Evolutionary conservation across 2,113 vertebrate species (phyloP), one percentile per base, ranked within the genome.

Genomic region (Xenopus borealis): DNA sequence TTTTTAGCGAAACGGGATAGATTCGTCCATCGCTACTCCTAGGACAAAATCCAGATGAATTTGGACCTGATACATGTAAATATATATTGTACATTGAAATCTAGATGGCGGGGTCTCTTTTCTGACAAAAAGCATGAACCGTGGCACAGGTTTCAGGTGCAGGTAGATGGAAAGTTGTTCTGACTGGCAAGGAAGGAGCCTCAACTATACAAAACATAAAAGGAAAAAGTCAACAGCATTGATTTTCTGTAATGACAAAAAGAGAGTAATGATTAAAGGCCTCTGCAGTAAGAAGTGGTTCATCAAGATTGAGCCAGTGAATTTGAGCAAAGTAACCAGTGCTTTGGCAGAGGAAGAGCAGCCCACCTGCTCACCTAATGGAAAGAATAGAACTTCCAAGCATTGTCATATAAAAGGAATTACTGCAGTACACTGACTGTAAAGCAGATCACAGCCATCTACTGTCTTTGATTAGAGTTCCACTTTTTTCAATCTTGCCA

Each of bases 251-350:
- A 70, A 70, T 77, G 27, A 57, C 61, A 19, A 20, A 27, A 69
- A 77, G 50, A 57, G 66, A 64, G 63, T 33, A 77, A 77, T 77
- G 46, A 57, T 57, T 64, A 62, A 77, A 77, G 74, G 74, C 62
- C 67, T 77, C 30, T 63, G 30, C 33, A 64, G 12, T 7, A 69
- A 64, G 12, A 62, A 70, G 64, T 45, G 50, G 30, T 75, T 75
- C 69, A 75, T 69, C n/a, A 69, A 70, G 12, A 53, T 12, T 17
- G 33, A 73, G 50, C 20, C 53, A 46, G 14, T 61, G 10, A 61
- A 18, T 40, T 40, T 45, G 12, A 19, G 53, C 40, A 33, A 27
- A n/a, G 50, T 33, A 20, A 59, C 63, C 50, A 27, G 18, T 16
- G 12, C 45, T 59, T n/a, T 73, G 66, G 59, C 45, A 76, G 47